These are phyloP conservation scores for Lasioglossum baleicum DNA, from an alignment of 1,140 invertebrate genomes.

Conservation along the genomic window DNA sequence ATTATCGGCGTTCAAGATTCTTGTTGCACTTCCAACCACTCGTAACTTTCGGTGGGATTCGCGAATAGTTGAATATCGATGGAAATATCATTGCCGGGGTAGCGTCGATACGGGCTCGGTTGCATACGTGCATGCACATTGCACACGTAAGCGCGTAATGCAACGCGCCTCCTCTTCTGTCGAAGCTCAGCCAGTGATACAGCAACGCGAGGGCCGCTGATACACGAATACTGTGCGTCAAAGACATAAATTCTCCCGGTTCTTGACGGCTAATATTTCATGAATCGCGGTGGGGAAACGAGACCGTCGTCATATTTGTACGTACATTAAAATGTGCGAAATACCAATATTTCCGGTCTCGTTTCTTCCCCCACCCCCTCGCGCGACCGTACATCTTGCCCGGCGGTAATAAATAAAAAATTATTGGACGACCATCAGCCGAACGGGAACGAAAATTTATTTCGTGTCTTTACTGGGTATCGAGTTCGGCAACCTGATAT, in stretches of 20 bases:
- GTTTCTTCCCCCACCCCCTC: neutral
- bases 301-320: conserved; percentile 13
- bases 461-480: neutral
- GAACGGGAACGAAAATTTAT: neutral
- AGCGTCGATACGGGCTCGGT: neutral
- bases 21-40: neutral
- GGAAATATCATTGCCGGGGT: conserved; percentile 5
- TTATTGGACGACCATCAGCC: neutral
- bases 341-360: neutral
- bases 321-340: conserved; percentile 24
- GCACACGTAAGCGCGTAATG: conserved; percentile 12
- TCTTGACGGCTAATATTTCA: conserved; percentile 33
- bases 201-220: conserved; percentile 12
- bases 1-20: neutral
- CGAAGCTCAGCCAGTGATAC: neutral
- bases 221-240: conserved; percentile 26
- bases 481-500: too few relatives aligned
- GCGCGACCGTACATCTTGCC: neutral
- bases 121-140: neutral
- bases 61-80: conserved; percentile 25
- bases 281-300: conserved; percentile 1
- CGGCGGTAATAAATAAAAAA: conserved; percentile 8
- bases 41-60: neutral
- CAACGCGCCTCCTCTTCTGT: neutral
- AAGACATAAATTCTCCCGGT: conserved; percentile 20